Conservation (phyloP, 2,888 invertebrate species). For the Escarpia spicata region DNA sequence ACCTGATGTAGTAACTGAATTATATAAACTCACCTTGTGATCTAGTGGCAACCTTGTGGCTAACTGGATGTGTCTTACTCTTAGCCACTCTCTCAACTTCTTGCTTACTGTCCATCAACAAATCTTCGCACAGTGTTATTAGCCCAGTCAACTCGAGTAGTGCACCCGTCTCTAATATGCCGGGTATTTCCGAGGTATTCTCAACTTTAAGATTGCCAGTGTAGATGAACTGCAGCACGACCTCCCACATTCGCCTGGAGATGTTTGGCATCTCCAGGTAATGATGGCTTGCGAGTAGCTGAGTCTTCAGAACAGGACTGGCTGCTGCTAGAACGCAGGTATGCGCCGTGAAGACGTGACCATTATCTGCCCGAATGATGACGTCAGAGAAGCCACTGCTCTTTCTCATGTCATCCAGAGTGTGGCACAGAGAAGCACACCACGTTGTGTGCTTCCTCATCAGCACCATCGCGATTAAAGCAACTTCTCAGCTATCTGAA, state of each 20-base stretch:
- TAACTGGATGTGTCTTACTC: not conserved
- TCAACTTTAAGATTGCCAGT: not conserved
- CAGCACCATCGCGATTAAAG: not conserved
- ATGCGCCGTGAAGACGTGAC: not conserved
- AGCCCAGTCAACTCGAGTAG: not conserved
- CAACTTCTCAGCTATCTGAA: not conserved
- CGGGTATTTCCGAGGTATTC: not conserved
- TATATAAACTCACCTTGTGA: not conserved
- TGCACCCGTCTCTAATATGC: not conserved
- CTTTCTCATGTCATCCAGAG: not conserved
- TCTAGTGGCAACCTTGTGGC: not conserved
- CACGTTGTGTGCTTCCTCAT: not conserved
- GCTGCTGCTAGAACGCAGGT: not conserved
- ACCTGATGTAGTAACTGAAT: not conserved
- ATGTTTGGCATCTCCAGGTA: not conserved
- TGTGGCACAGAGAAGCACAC: constrained; percentile 12
- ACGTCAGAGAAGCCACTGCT: not conserved
- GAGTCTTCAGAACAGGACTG: not conserved
- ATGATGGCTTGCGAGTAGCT: not conserved
- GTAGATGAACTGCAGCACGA: not conserved
- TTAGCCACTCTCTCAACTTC: not conserved
- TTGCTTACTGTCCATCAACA: not conserved
- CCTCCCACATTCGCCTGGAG: not conserved
- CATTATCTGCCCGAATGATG: not conserved
- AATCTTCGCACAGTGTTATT: not conserved